Base-by-base conservation (phyloP, 2,113 vertebrate genomes). In the Cheilinus undulatus region DNA sequence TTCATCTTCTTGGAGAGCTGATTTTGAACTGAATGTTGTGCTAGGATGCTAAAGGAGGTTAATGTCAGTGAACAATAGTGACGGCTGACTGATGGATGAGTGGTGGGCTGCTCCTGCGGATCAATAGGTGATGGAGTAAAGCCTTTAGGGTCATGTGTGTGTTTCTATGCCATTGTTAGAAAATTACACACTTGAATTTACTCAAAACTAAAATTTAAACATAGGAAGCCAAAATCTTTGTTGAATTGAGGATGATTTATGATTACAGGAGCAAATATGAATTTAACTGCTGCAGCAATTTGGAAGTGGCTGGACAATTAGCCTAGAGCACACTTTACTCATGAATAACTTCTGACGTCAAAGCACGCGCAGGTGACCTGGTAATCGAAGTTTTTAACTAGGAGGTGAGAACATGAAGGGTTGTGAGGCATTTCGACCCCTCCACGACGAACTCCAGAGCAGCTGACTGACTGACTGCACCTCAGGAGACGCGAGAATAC, bases 291-390 rank as follows among this genome's bases (percentile, higher is more conserved):
- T 17, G 19, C 5, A 3, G 15, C 7, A 7, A 42, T 17, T 42
- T 6, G 14, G 40, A 14, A 40, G 13, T 15, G 13, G 2, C 8
- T 19, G 7, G 28, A 51, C 45, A 58, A 26, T 53, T 24, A 14
- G 54, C 65, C 49, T 50, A 20, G 19, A 14, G 48, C 42, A 24
- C 30, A 34, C 42, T 56, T 22, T 48, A 73, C 81, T 84, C 70
- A 27, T 61, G 26, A 72, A 73, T 74, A 76, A 85, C 65, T 88
- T 85, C 79, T 89, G 87, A 90, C 83, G 86, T 90, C 88, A 90
- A 60, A 73, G 30, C 57, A 14, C 64, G 85, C 80, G 90, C 86
- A 91, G 85, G 90, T 89, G 83, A 10, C 78, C 82, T 84, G 87
- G 82, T 85, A 69, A 76, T 74, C 45, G 42, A 40, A 23, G 60